phyloP scores from a whole-genome alignment of 2,113 vertebrate species.

The Myotis lucifugus region DNA sequence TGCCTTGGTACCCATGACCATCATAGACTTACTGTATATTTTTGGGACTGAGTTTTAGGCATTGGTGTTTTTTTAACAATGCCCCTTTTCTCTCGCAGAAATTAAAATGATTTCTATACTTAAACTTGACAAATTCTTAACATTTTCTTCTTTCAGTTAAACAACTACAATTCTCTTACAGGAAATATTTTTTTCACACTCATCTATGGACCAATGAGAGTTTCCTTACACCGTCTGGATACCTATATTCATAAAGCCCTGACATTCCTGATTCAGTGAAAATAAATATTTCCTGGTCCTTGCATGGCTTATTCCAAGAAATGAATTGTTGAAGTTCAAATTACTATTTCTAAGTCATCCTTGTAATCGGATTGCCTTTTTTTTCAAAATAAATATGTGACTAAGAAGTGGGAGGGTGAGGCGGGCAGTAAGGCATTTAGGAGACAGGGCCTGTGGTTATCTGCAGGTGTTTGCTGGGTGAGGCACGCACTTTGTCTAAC shows the following conservation, averaged over 20 bases:
- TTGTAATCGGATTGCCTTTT: slow-evolving; percentile 1
- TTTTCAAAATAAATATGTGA: neutral
- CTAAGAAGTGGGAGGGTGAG: neutral
- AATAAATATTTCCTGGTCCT: slow-evolving; percentile 35
- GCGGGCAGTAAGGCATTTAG: neutral
- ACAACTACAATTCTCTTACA: neutral
- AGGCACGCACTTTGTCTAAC: slow-evolving; percentile 7
- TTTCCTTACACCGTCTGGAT: neutral
- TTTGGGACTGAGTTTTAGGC: neutral
- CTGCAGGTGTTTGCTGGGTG: neutral
- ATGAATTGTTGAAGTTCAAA: slow-evolving; percentile 34
- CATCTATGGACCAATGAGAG: neutral
- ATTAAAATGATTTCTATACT: neutral
- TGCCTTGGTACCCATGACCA: neutral
- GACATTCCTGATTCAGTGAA: neutral
- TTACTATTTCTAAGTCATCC: slow-evolving; percentile 23
- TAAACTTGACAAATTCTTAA: neutral
- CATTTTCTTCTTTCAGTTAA: neutral
- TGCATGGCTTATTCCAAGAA: slow-evolving; percentile 44
- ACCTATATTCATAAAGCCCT: neutral
- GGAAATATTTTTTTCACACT: neutral
- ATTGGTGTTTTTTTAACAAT: neutral
- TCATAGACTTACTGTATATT: neutral
- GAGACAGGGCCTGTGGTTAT: neutral
- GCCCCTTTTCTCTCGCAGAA: neutral